A percentile compares a stretch with the other conserved stretches of the same genome.
phyloP scores from a whole-genome alignment of 2,888 invertebrate genomes.

The Ctenicera cuprea region DNA sequence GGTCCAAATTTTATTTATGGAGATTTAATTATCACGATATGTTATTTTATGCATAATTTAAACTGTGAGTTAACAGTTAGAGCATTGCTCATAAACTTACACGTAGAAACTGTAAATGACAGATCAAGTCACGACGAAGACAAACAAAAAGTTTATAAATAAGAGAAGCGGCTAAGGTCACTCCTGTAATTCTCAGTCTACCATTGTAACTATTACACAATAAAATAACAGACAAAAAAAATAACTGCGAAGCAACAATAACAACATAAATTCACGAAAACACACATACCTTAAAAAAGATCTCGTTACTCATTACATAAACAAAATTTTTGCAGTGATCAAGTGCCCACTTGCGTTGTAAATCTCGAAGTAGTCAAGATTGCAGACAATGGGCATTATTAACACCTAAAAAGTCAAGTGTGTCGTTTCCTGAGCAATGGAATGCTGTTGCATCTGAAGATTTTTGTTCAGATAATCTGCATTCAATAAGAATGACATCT shows the following conservation, averaged over 20 bases:
- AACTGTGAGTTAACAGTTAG: no score
- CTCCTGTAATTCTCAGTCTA: no score
- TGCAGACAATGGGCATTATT: conserved; percentile 46
- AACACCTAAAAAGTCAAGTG: conserved; percentile 47
- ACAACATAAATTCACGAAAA: not conserved
- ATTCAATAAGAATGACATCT: conserved; percentile 58
- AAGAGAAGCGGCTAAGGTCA: no score
- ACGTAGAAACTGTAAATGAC: no score
- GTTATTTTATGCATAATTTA: no score
- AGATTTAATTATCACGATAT: no score
- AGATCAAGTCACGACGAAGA: no score
- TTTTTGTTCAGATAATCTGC: conserved; percentile 57
- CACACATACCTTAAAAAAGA: not conserved
- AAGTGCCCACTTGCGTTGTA: conserved; percentile 15
- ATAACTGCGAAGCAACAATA: not conserved
- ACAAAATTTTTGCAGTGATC: conserved; percentile 25
- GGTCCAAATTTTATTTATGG: no score
- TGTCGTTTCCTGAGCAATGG: conserved; percentile 48
- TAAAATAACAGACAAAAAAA: no score
- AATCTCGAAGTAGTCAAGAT: conserved; percentile 36
- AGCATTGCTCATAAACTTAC: no score
- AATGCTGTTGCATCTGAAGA: conserved; percentile 55
- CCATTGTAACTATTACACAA: no score
- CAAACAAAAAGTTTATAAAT: no score
- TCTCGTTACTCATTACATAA: conserved; percentile 27